Evolutionary conservation across 2,888 invertebrate species (phyloP), one percentile per base, ranked within the genome.

Genomic region (Alsophila aescularia): DNA sequence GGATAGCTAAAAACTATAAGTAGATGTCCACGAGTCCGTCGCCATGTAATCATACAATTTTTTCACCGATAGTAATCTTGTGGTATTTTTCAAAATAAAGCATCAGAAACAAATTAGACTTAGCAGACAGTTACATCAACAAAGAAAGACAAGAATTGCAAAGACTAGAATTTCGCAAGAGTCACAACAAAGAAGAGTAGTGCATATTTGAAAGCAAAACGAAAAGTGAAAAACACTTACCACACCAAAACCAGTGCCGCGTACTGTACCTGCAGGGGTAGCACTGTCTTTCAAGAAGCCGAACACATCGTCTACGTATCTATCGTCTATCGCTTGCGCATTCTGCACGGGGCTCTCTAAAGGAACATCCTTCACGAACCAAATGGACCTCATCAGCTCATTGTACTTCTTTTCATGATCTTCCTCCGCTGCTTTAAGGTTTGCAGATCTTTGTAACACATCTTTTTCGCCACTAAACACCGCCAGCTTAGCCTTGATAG

Each of bases 371-470:
- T 95, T 94, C 1, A 95, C 75, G 41, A 95, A 93, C 69, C 93
- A 81, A 56, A 92, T 85, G 0, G 87, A 85, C 45, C 79, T 80
- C 85, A 92, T 90, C 24, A 92, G 69, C 32, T 88, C 86, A 2
- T 68, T 72, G 47, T 96, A 88, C 66, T 96, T 93, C 73, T 93
- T 94, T 75, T 96, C 93, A 77, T 95, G 94, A 61, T 95, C 94
- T 52, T 92, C 92, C 67, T 95, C 96, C 0, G 96, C 96, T 64
- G 93, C 93, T 72, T 93, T 93, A 60, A 95, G 94, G 65, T 93
- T 93, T 10, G 95, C 95, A 68, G 94, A 90, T 63, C 93, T 85
- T 70, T 96, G 94, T 68, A 95, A 94, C 35, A 93, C 86, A 15
- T 90, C 90, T 63, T 94, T 85, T 62, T 90, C 81, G 60, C 69